These are phyloP conservation scores for Augochlorella aurata DNA, from an alignment of 2,888 invertebrate genomes.

Conservation along the genomic window DNA sequence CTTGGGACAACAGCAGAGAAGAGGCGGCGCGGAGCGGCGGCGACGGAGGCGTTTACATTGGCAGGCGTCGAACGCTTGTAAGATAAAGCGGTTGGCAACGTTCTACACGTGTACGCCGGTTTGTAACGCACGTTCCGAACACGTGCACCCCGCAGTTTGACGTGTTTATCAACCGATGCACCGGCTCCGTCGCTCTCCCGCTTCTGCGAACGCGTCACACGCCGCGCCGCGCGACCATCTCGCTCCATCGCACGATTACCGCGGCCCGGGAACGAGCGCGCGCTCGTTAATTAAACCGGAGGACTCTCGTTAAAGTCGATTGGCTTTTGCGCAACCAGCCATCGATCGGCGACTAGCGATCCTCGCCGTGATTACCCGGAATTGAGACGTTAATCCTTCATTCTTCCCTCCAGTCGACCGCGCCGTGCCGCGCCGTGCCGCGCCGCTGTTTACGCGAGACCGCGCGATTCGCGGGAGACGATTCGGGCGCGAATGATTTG, in stretches of 20 bases:
- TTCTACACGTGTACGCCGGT: slow-evolving; percentile 69
- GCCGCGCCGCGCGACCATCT: background rate
- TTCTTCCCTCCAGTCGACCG: slow-evolving; percentile 21
- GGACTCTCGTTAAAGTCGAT: slow-evolving; percentile 70
- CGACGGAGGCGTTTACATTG: slow-evolving; percentile 70
- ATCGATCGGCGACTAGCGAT: slow-evolving; percentile 60
- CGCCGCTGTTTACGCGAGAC: slow-evolving; percentile 36
- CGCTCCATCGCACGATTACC: slow-evolving; percentile 38
- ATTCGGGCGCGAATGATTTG: slow-evolving; percentile 46
- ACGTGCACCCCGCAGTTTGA: slow-evolving; percentile 68
- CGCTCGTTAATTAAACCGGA: slow-evolving; percentile 70
- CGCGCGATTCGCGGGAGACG: slow-evolving; percentile 33
- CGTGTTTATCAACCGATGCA: slow-evolving; percentile 69
- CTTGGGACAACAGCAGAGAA: slow-evolving; percentile 41
- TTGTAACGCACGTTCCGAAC: slow-evolving; percentile 67
- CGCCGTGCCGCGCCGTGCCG: background rate
- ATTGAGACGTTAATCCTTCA: slow-evolving; percentile 65
- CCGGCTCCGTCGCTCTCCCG: slow-evolving; percentile 29
- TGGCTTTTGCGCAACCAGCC: slow-evolving; percentile 62
- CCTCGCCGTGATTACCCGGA: slow-evolving; percentile 57
- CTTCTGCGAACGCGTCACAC: slow-evolving; percentile 32
- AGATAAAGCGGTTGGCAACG: slow-evolving; percentile 69
- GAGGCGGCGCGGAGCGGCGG: slow-evolving; percentile 32
- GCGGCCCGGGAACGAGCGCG: slow-evolving; percentile 29
- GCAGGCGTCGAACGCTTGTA: slow-evolving; percentile 72